These are phyloP conservation scores for Labia minor DNA, from an alignment of 2,888 invertebrate species.

Conservation along the genomic window DNA sequence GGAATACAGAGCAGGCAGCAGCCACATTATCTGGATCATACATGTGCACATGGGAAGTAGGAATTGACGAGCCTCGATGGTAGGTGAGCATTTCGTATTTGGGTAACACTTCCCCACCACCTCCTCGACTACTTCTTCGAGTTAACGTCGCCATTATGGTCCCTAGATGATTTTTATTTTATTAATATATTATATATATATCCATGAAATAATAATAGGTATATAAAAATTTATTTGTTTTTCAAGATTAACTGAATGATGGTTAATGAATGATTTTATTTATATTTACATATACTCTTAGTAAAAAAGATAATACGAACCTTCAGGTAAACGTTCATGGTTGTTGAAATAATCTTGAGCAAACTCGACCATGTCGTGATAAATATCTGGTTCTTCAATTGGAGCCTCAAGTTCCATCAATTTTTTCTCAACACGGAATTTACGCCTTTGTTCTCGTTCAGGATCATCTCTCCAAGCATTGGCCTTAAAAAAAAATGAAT, in stretches of 20 bases:
- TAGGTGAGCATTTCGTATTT: conserved; percentile 89
- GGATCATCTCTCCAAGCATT: conserved; percentile 35
- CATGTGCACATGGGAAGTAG: conserved; percentile 87
- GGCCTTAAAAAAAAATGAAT: conserved; percentile 29
- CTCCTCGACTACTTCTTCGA: conserved; percentile 59
- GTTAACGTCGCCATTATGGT: conserved; percentile 79
- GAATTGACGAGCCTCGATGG: conserved; percentile 77
- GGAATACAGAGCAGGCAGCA: conserved; percentile 78
- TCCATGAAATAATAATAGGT: too few relatives aligned
- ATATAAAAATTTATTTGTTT: too few relatives aligned
- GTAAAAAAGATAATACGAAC: too few relatives aligned
- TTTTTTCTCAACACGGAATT: conserved; percentile 75
- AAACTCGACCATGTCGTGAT: conserved; percentile 80
- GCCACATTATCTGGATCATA: conserved; percentile 90
- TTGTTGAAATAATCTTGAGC: conserved; percentile 89
- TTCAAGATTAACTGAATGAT: not conserved
- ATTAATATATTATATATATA: too few relatives aligned
- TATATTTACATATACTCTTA: conserved; percentile 14
- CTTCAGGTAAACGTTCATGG: conserved; percentile 76
- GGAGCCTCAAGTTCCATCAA: conserved; percentile 61
- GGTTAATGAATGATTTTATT: too few relatives aligned
- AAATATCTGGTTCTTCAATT: conserved; percentile 44
- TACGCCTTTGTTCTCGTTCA: conserved; percentile 68
- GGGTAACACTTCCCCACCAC: conserved; percentile 60
- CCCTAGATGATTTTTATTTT: too few relatives aligned